These are phyloP conservation scores for Brevimyrus niger DNA, from an alignment of 2,113 vertebrate genomes.

Conservation along the genomic window DNA sequence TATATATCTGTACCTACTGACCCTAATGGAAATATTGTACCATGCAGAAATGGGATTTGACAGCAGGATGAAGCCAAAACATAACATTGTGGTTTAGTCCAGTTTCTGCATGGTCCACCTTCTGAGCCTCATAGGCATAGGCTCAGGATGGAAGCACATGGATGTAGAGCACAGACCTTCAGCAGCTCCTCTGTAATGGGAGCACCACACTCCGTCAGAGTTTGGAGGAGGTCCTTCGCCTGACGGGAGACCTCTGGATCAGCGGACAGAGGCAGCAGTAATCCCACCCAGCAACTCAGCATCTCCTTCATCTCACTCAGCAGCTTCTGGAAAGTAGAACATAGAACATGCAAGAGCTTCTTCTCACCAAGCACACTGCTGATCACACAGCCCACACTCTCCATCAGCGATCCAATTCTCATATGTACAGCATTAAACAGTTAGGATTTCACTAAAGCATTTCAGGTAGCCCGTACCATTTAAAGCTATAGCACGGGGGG, in stretches of 20 bases:
- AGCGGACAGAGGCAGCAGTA: slow-evolving; percentile 58
- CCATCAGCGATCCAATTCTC: neutral
- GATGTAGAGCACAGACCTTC: slow-evolving; percentile 52
- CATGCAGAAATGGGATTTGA: neutral
- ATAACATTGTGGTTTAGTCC: neutral
- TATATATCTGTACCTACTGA: neutral
- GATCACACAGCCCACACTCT: neutral
- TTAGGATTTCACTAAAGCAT: neutral
- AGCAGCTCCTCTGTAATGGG: slow-evolving; percentile 55
- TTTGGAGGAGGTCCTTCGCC: slow-evolving; percentile 39
- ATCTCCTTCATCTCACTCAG: slow-evolving; percentile 65
- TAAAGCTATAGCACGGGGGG: neutral
- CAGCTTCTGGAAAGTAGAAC: slow-evolving; percentile 57
- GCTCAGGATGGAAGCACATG: neutral
- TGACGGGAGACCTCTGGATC: slow-evolving; percentile 49
- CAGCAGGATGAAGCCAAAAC: neutral
- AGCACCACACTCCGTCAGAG: slow-evolving; percentile 55
- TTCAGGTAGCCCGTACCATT: neutral
- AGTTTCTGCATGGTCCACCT: neutral
- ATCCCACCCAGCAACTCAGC: slow-evolving; percentile 72
- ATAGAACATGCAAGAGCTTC: neutral
- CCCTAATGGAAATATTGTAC: neutral
- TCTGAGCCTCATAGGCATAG: neutral
- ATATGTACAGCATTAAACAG: neutral
- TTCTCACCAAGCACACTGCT: neutral